Evolutionary conservation across 2,113 vertebrate genomes (phyloP).

Genomic region (Pseudorectes ferrugineus): DNA sequence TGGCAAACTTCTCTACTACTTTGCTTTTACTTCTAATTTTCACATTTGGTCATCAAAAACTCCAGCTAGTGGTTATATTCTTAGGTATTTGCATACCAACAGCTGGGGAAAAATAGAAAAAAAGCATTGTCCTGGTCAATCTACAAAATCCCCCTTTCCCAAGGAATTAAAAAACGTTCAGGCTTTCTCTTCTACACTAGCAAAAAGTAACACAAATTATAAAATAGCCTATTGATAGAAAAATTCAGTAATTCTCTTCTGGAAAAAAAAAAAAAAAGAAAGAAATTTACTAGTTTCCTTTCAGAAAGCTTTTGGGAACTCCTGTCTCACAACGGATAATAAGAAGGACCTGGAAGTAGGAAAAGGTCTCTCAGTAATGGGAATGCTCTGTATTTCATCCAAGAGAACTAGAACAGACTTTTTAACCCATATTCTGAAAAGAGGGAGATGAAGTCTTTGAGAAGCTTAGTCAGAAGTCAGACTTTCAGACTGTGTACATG

Average conservation of each 20-base stretch:
- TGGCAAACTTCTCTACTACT: neutral
- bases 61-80: neutral
- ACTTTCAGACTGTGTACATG: neutral
- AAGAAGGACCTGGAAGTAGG: neutral
- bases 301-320: neutral
- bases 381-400: neutral
- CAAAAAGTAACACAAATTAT: neutral
- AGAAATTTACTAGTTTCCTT: neutral
- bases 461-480: neutral
- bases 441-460: neutral
- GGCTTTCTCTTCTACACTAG: neutral
- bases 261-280: neutral
- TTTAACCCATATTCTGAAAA: neutral
- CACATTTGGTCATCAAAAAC: neutral
- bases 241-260: neutral
- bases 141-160: neutral
- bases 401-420: neutral
- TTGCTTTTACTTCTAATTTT: neutral
- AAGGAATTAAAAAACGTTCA: neutral
- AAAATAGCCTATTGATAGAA: neutral
- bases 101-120: neutral
- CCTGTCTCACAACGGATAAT: neutral
- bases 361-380: neutral
- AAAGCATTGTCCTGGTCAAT: rapidly evolving
- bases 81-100: neutral